phyloP scores from a whole-genome alignment of 1,140 invertebrate species.

The Notospermus geniculatus region DNA sequence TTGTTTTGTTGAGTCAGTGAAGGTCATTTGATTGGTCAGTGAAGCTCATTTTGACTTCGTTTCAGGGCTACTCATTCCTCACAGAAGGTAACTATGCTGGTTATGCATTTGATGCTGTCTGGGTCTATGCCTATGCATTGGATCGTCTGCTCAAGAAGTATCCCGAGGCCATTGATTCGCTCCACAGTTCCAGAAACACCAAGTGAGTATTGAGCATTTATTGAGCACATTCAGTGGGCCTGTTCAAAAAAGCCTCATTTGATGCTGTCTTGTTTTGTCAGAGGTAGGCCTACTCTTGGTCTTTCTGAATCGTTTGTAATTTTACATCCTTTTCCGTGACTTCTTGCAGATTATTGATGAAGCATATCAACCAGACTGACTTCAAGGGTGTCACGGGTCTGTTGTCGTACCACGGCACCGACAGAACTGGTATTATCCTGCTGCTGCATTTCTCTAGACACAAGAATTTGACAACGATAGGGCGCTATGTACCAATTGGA shows the following conservation, averaged over 20 bases:
- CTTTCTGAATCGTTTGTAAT: neutral
- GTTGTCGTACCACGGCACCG: conserved; percentile 70
- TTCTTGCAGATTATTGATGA: conserved; percentile 55
- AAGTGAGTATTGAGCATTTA: conserved; percentile 60
- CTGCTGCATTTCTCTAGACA: conserved; percentile 68
- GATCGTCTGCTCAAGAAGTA: conserved; percentile 65
- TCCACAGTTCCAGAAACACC: conserved; percentile 63
- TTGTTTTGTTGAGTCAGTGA: too few species aligned
- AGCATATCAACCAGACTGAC: conserved; percentile 59
- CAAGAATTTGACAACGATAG: conserved; percentile 61
- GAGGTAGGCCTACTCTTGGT: neutral
- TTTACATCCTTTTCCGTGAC: neutral
- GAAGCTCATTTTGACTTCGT: neutral
- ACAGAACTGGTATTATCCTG: conserved; percentile 67
- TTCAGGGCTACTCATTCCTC: neutral
- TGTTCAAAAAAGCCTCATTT: too few species aligned
- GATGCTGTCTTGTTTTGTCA: too few species aligned
- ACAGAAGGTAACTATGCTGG: conserved; percentile 58
- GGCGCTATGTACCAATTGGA: conserved; percentile 64
- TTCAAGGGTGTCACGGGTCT: conserved; percentile 76
- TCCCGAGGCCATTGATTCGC: conserved; percentile 61
- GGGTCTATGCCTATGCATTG: conserved; percentile 75
- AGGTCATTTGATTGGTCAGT: neutral
- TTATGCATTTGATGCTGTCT: conserved; percentile 80
- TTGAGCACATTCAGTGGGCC: too few species aligned